Percentiles rank a stretch among this genome's conserved stretches.
phyloP scores from a whole-genome alignment of 37 sponge, comb jelly and placozoan genomes.

The Theonella swinhoei region DNA sequence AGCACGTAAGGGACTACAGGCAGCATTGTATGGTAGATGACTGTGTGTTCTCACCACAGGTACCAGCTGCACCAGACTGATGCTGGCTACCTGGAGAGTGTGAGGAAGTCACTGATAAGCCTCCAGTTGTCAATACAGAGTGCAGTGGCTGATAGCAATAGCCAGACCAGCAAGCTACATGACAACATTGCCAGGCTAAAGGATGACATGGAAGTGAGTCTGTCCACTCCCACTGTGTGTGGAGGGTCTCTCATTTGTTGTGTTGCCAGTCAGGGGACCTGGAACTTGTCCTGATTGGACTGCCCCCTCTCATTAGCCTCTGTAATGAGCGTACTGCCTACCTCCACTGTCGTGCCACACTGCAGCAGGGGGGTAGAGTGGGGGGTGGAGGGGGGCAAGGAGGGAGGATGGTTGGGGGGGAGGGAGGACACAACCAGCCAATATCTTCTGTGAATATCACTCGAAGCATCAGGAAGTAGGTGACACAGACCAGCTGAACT shows the following conservation, averaged over 20 bases:
- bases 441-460: constrained; percentile 65
- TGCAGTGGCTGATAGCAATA: constrained; percentile 80
- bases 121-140: constrained; percentile 69
- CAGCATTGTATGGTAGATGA: too few relatives aligned
- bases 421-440: background rate
- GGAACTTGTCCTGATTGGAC: background rate
- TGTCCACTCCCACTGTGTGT: too few relatives aligned
- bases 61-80: constrained; percentile 36
- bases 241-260: too few relatives aligned
- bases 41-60: too few relatives aligned
- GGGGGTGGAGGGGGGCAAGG: background rate
- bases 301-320: constrained; percentile 39
- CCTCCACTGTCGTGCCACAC: constrained; percentile 45
- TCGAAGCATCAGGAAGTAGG: constrained; percentile 54
- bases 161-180: constrained; percentile 44
- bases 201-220: background rate
- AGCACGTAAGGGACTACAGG: background rate
- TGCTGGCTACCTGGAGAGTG: constrained; percentile 48
- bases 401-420: background rate
- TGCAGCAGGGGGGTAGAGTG: constrained; percentile 13
- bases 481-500: too few relatives aligned
- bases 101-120: constrained; percentile 29
- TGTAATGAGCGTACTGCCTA: constrained; percentile 53
- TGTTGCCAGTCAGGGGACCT: constrained; percentile 14
- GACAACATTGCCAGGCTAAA: background rate